These are phyloP conservation scores for Macrophya alboannulata DNA, from an alignment of 2,888 invertebrate genomes.

Conservation along the genomic window DNA sequence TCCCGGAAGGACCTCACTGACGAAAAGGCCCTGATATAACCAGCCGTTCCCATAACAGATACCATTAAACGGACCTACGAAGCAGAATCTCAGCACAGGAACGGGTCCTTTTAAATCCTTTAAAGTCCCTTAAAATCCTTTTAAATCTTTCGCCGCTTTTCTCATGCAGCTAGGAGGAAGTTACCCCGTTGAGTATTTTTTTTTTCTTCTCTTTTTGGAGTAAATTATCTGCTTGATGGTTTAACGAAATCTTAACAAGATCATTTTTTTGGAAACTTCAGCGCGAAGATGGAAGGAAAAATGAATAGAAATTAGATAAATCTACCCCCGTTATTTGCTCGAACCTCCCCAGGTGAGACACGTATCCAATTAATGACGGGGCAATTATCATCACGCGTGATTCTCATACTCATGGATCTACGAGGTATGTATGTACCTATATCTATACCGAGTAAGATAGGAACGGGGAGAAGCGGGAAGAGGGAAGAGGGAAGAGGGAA, in stretches of 20 bases:
- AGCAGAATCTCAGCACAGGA: conserved; percentile 26
- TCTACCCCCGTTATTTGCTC: not conserved
- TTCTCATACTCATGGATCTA: conserved; percentile 16
- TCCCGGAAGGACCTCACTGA: conserved; percentile 7
- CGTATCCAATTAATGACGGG: conserved; percentile 39
- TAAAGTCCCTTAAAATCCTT: conserved; percentile 52
- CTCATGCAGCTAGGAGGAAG: not conserved
- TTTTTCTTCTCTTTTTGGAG: not conserved
- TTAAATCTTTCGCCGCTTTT: conserved; percentile 44
- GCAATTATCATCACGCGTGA: conserved; percentile 55
- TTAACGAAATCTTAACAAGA: not conserved
- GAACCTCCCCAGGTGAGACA: conserved; percentile 10
- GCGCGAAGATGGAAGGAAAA: not conserved
- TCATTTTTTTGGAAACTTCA: not conserved
- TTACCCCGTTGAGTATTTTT: not conserved
- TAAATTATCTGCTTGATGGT: not conserved
- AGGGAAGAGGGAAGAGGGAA: not conserved
- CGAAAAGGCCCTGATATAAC: not conserved
- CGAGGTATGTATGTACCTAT: too few relatives aligned
- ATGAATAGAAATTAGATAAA: conserved; percentile 30
- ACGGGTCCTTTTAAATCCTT: conserved; percentile 50
- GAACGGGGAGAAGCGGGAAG: not conserved
- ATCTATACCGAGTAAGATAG: not conserved
- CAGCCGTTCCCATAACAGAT: not conserved
- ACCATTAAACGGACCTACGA: conserved; percentile 21